phyloP scores from a whole-genome alignment of 2,797 vertebrate genomes.

The Melanotaenia pygmaea region DNA sequence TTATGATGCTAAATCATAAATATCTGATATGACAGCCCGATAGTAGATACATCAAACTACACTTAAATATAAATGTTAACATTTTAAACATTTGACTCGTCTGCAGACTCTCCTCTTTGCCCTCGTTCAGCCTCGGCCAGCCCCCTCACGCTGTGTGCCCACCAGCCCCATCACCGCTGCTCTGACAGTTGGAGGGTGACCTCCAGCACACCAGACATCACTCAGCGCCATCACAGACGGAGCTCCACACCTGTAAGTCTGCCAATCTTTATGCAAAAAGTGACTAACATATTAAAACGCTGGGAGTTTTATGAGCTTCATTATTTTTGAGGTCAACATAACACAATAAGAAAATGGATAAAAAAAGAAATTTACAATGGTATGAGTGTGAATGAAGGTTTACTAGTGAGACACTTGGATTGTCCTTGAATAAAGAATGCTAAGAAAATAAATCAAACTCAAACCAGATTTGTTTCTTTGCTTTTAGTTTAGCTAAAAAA shows the following conservation, averaged over 20 bases:
- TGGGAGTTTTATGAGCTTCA: not conserved
- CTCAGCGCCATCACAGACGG: constrained; percentile 80
- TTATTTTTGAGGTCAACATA: not conserved
- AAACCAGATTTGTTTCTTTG: not conserved
- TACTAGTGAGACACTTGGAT: not conserved
- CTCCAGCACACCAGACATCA: constrained; percentile 88
- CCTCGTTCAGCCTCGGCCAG: constrained; percentile 95
- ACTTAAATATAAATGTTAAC: not conserved
- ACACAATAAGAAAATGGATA: not conserved
- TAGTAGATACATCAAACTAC: accelerated
- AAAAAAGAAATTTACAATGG: not conserved
- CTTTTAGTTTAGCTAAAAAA: not conserved
- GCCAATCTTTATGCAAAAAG: not conserved
- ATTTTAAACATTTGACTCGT: not conserved
- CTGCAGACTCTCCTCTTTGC: constrained; percentile 87
- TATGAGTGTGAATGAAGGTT: not conserved
- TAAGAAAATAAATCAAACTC: not conserved
- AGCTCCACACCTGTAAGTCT: constrained; percentile 88
- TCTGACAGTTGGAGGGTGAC: constrained; percentile 89
- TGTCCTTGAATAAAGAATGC: not conserved
- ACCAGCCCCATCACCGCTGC: constrained; percentile 89
- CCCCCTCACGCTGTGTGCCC: constrained; percentile 88
- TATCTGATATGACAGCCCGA: not conserved
- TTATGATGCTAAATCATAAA: no score
- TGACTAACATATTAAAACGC: not conserved